Base-by-base conservation (phyloP, 1,140 invertebrate species). In the Procambarus virginalis region DNA sequence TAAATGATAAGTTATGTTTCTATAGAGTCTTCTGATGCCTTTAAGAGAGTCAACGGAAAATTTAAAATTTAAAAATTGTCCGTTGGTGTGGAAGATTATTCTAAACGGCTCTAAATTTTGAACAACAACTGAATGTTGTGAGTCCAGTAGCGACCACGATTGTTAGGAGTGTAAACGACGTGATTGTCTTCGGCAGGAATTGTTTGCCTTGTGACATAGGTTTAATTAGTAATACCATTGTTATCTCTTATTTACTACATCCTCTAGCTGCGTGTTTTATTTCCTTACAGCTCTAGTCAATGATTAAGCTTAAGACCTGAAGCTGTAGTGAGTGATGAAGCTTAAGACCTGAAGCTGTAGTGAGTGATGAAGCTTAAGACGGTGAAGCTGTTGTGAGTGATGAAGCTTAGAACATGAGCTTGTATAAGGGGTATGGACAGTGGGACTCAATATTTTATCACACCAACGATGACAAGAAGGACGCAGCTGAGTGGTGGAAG, bases 391-490 rank as follows among this genome's bases (percentile, higher is more conserved):
- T 58, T 2, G 14, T 34, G n/a, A 60, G 60, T 22, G 34, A 34
- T 34, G 34, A 34, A 34, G 34, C 34, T 34, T 34, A 34, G 34
- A 84, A 70, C 14, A 85, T 55, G 83, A 55, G 20, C n/a, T 9
- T 17, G 3, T 49, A 55, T 70, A 73, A 85, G n/a, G 70, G 8
- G 10, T n/a, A 14, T 6, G 55, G 83, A 12, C 70, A 20, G 6
- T 85, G 83, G 83, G 34, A 49, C 48, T 8, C 83, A 49, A 46
- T 85, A 14, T 85, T 85, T 73, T 85, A 85, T 76, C 46, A 85
- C 49, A 85, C 83, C 55, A 45, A 76, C 70, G 70, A 58, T 34
- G 34, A 73, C 49, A 85, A 9, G 49, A 73, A 76, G 34, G 70
- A 34, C 34, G 34, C 83, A 17, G 83, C 48, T 58, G 83, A 85